Base-by-base conservation (phyloP, 2,113 vertebrate genomes). In the Parus major region DNA sequence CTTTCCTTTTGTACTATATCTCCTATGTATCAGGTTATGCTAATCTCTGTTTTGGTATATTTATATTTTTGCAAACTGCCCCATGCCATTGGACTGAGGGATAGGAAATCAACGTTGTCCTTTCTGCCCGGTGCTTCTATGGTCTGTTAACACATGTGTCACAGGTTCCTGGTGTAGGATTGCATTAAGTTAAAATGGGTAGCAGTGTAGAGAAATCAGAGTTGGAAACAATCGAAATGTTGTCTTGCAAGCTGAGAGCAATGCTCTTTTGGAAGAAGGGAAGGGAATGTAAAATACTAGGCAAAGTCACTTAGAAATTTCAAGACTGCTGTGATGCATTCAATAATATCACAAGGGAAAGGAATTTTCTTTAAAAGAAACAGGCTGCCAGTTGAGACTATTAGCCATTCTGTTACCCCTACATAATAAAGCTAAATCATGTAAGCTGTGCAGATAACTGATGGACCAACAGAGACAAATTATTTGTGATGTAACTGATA, bases 401-500 rank as follows among this genome's bases (percentile, higher is more conserved):
- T 88, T 94, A 96, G 56, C 65, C 64, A 61, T 95, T 93, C 80
- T 84, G 46, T 79, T 95, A 93, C 49, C 41, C 60, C 60, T 75
- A 39, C 27, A 28, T 86, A 92, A 94, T 90, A 90, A 78, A 96
- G 25, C 44, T 86, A 95, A 96, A 96, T 95, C 47, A 23, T 42
- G 44, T 77, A 96, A 95, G 20, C 72, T 75, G 44, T 63, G 28
- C 31, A 81, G 79, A 66, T 81, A 96, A 81, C 82, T 93, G 64
- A 90, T 75, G 64, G 68, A 83, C 55, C 72, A 94, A 81, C 35
- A 86, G 63, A 94, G 88, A 90, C 60, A 96, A 95, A 94, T 94
- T 80, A 94, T 92, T 92, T 95, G 78, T 95, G 92, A 95, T 91
- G 78, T 50, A 92, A 82, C 65, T 50, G 57, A 91, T 93, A 93